Percentiles rank a stretch among this genome's conserved stretches.
These are phyloP conservation scores for Parapristionchus giblindavisi DNA, from an alignment of 2,888 invertebrate genomes.

Conservation along the genomic window DNA sequence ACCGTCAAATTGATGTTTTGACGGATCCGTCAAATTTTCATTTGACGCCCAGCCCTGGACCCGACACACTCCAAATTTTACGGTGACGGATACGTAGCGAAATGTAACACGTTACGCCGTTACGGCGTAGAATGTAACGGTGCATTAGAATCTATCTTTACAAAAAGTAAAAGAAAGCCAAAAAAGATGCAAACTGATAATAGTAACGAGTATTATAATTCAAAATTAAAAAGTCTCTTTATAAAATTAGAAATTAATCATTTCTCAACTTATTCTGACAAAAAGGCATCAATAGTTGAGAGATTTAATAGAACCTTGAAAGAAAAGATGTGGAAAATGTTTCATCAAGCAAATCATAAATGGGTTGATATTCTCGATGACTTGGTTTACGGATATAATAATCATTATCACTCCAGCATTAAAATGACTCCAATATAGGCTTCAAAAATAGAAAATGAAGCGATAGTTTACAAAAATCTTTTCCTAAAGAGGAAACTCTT, in stretches of 20 bases:
- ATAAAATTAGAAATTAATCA: constrained; percentile 46
- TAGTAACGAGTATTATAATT: constrained; percentile 52
- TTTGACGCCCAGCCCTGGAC: too few species aligned
- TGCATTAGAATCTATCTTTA: too few species aligned
- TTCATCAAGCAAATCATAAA: constrained; percentile 44
- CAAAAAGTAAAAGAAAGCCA: too few species aligned
- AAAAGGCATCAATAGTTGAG: constrained; percentile 10
- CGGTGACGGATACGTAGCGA: too few species aligned
- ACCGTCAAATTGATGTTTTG: too few species aligned
- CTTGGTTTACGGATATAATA: constrained; percentile 47
- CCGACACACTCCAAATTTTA: too few species aligned
- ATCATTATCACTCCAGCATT: constrained; percentile 49
- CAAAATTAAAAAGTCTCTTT: constrained; percentile 45
- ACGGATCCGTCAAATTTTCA: too few species aligned
- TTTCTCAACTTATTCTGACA: constrained; percentile 5
- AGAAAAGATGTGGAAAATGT: constrained; percentile 19
- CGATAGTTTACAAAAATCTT: constrained; percentile 26
- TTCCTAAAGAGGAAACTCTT: too few species aligned
- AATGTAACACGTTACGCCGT: too few species aligned
- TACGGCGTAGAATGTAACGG: too few species aligned
- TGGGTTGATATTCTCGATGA: constrained; percentile 49
- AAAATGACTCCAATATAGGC: constrained; percentile 48
- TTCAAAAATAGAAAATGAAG: constrained; percentile 39
- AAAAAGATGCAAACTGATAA: constrained; percentile 49
- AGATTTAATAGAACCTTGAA: constrained; percentile 10